These are phyloP conservation scores for Drosophila aldrichi DNA, from an alignment of 2,888 invertebrate species.

Conservation along the genomic window DNA sequence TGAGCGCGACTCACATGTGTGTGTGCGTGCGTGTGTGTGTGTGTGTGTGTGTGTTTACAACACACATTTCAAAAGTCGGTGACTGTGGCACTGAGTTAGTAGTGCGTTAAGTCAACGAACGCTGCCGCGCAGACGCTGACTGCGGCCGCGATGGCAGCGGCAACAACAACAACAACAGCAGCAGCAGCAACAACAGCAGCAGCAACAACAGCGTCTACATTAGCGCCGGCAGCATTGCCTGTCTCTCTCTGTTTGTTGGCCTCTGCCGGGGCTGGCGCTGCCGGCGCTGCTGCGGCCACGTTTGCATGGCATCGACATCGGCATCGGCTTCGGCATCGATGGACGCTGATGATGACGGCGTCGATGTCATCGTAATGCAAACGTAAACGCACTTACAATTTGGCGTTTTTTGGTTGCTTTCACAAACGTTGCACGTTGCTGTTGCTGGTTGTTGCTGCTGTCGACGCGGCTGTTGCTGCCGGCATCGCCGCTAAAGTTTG, in stretches of 20 bases:
- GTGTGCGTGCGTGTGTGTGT: slow-evolving; percentile 10
- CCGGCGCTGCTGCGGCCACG: slow-evolving; percentile 43
- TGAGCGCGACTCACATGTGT: slow-evolving; percentile 14
- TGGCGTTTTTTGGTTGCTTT: slow-evolving; percentile 67
- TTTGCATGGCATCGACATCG: slow-evolving; percentile 44
- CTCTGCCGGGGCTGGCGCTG: slow-evolving; percentile 36
- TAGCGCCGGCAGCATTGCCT: slow-evolving; percentile 40
- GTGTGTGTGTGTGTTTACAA: slow-evolving; percentile 67
- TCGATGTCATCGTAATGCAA: slow-evolving; percentile 66
- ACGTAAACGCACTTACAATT: slow-evolving; percentile 67
- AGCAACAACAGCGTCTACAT: slow-evolving; percentile 34
- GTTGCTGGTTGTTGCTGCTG: slow-evolving; percentile 25
- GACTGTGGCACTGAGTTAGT: slow-evolving; percentile 85
- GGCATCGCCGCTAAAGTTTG: slow-evolving; percentile 51
- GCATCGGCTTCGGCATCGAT: slow-evolving; percentile 20
- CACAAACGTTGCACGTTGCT: slow-evolving; percentile 72
- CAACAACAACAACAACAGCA: slow-evolving; percentile 26
- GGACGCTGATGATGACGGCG: slow-evolving; percentile 37
- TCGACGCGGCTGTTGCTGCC: slow-evolving; percentile 42
- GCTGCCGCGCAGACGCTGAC: slow-evolving; percentile 72
- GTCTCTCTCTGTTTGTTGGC: slow-evolving; percentile 35
- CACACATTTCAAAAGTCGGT: slow-evolving; percentile 82
- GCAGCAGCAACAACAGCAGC: slow-evolving; percentile 7
- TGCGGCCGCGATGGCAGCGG: slow-evolving; percentile 46
- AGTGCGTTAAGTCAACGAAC: slow-evolving; percentile 84